phyloP scores from a whole-genome alignment of 92 coral and sea anemone genomes.

The Porites lobata region DNA sequence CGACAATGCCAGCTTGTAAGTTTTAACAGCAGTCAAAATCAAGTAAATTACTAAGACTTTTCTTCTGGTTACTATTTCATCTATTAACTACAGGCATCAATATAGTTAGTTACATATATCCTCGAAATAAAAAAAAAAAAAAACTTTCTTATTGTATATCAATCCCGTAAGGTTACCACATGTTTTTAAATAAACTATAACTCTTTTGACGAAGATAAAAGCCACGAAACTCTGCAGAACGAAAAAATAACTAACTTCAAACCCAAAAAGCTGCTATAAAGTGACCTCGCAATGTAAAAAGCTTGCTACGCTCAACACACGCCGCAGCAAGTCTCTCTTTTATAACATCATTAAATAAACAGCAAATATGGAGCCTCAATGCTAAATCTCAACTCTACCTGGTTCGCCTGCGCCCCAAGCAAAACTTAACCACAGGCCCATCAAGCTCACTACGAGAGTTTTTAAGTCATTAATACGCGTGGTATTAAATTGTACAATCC shows the following conservation, averaged over 20 bases:
- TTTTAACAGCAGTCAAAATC: neutral
- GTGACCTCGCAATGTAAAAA: neutral
- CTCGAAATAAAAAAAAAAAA: slow-evolving; percentile 18
- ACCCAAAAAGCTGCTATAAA: neutral
- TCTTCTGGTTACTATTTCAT: neutral
- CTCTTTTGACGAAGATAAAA: too few species aligned
- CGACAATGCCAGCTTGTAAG: neutral
- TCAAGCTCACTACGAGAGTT: too few species aligned
- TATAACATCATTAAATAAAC: neutral
- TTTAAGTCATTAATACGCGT: too few species aligned
- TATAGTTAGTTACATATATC: neutral
- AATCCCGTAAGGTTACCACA: neutral
- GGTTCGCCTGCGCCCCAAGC: slow-evolving; percentile 60
- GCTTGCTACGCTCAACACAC: neutral
- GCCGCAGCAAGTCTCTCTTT: neutral
- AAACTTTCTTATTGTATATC: neutral
- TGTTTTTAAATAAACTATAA: neutral
- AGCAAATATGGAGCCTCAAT: neutral
- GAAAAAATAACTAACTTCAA: neutral
- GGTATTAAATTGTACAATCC: too few species aligned
- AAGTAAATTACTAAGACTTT: neutral
- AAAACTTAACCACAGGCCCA: neutral
- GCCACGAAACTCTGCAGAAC: neutral
- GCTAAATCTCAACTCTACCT: slow-evolving; percentile 9
- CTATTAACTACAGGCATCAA: neutral